These are phyloP conservation scores for Ranitomeya imitator DNA, from an alignment of 2,113 vertebrate genomes.

Conservation along the genomic window DNA sequence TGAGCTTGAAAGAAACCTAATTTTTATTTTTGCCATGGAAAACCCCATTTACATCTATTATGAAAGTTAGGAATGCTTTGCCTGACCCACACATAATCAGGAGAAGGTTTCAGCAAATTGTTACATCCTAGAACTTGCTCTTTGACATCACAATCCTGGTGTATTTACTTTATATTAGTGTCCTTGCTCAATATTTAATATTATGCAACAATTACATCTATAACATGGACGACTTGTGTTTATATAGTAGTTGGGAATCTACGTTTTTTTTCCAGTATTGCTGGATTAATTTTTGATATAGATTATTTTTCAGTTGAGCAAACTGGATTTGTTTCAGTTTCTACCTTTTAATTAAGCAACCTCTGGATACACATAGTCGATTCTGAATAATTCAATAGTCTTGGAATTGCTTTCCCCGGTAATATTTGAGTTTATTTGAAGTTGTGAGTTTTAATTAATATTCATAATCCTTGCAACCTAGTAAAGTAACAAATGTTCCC, in stretches of 20 bases:
- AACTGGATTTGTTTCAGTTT: conserved; percentile 79
- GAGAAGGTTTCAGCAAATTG: no score
- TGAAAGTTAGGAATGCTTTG: no score
- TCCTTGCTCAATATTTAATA: background rate
- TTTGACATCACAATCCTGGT: no score
- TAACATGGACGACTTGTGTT: conserved; percentile 66
- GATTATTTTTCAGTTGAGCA: conserved; percentile 76
- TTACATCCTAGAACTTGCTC: no score
- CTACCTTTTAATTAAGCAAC: conserved; percentile 84
- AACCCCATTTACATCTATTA: no score
- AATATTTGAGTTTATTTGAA: conserved; percentile 10
- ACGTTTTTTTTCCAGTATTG: conserved; percentile 65
- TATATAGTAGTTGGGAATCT: conserved; percentile 65
- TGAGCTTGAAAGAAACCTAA: no score
- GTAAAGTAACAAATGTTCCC: background rate
- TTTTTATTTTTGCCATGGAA: no score
- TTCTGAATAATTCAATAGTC: conserved; percentile 81
- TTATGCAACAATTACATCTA: conserved; percentile 26
- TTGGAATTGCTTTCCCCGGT: background rate
- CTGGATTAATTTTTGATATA: conserved; percentile 68
- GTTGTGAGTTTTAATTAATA: background rate
- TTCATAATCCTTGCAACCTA: background rate
- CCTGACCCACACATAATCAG: no score
- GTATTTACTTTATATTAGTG: background rate
- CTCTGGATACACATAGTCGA: conserved; percentile 71